Percentiles rank a stretch among this genome's conserved stretches.
phyloP scores from a whole-genome alignment of 2,888 invertebrate genomes.

The Synergus itoensis region DNA sequence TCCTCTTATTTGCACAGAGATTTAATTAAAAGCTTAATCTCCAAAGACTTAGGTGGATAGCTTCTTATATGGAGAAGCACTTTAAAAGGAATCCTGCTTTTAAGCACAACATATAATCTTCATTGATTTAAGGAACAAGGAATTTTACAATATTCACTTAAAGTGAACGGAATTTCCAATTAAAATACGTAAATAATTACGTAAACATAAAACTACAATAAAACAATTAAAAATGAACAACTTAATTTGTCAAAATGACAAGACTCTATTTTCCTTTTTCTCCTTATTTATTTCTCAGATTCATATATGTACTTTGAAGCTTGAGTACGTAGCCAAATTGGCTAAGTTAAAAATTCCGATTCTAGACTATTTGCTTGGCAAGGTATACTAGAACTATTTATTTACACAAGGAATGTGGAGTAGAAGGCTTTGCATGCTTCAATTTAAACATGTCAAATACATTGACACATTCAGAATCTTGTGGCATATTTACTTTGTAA shows the following conservation, averaged over 20 bases:
- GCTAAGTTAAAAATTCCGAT: background rate
- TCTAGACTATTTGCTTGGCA: background rate
- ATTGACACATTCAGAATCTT: constrained; percentile 12
- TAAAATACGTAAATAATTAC: background rate
- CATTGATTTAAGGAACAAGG: constrained; percentile 18
- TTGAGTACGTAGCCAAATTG: too few relatives aligned
- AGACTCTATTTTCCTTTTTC: too few relatives aligned
- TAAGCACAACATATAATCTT: constrained; percentile 3
- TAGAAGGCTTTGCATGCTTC: constrained; percentile 1
- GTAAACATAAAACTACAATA: too few relatives aligned
- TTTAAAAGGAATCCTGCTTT: background rate
- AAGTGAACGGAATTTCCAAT: background rate
- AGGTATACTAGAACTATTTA: constrained; percentile 5
- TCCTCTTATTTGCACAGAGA: background rate
- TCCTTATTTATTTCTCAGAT: too few relatives aligned
- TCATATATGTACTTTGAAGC: too few relatives aligned
- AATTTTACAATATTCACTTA: background rate
- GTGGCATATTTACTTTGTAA: background rate
- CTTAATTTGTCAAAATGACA: too few relatives aligned
- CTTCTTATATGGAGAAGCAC: background rate
- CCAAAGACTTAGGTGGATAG: background rate
- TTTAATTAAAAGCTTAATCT: constrained; percentile 21
- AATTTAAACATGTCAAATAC: constrained; percentile 36
- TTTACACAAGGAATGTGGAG: background rate
- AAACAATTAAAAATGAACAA: too few relatives aligned